Base-by-base conservation (phyloP, 2,113 vertebrate species). In the Jacana jacana region DNA sequence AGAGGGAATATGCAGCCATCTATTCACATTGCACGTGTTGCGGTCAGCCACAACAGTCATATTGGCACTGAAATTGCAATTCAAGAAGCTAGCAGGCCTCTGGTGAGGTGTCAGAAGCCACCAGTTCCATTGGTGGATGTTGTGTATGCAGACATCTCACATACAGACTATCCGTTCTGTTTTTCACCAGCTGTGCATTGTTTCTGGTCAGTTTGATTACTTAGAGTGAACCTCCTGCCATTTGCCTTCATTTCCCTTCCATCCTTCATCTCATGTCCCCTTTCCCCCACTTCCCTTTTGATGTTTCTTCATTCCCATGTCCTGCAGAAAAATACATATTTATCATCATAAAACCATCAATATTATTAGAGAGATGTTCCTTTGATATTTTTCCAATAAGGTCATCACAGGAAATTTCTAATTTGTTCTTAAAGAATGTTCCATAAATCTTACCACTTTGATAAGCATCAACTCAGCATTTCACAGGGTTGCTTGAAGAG, bases 301-400 rank as follows among this genome's bases (percentile, higher is more conserved):
- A 49, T 77, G 54, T 46, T 86, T 86, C 49, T 82, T 81, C 54
- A 57, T 72, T 89, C 44, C 7, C 0, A 0, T 13, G 3, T 61
- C 52, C 81, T 79, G 35, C n/a, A 90, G 78, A 11, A 95, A 96
- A 88, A n/a, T 16, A 58, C 48, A 37, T 27, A 79, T 73, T 89
- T 93, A 24, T 17, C 46, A 75, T 49, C 28, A 28, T 64, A 93
- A 70, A n/a, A 87, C 13, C 49, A 88, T 94, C 83, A 71, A n/a
- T 85, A 73, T 80, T 71, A 48, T 73, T 86, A 92, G 40, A 79
- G 49, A 81, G 63, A 79, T 91, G 8, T 72, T 65, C 83, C 51
- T 78, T 95, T 95, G 60, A 81, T 91, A 18, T 76, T 75, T 95
- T 94, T 88, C 81, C 81, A 69, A 48, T 91, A 33, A 90, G 85